phyloP scores from a whole-genome alignment of 30 jellyfish, hydroid and myxozoan genomes.

The Haliclystus octoradiatus region DNA sequence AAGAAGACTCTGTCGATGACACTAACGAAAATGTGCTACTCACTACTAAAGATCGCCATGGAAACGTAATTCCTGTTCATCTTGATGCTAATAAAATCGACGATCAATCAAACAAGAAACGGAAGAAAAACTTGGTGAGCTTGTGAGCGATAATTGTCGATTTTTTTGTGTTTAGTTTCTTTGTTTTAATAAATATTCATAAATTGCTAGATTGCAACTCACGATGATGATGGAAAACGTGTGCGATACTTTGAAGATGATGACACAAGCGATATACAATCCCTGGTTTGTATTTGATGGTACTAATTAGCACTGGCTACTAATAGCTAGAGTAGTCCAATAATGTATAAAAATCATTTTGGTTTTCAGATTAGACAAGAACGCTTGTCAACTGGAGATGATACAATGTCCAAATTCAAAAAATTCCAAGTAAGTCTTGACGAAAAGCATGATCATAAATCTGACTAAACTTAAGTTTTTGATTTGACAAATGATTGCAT shows the following conservation, averaged over 20 bases:
- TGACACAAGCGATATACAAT: slow-evolving; percentile 54
- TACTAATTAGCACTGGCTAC: no score
- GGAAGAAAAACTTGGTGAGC: slow-evolving; percentile 33
- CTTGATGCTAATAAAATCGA: slow-evolving; percentile 39
- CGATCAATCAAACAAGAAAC: slow-evolving; percentile 26
- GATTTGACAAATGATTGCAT: neutral
- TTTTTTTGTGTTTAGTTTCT: neutral
- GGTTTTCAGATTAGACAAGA: slow-evolving; percentile 47
- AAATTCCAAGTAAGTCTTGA: no score
- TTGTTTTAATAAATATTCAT: neutral
- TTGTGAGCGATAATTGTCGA: no score
- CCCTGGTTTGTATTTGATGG: no score
- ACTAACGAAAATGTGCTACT: slow-evolving; percentile 60
- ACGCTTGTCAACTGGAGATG: slow-evolving; percentile 56
- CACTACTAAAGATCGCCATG: slow-evolving; percentile 69
- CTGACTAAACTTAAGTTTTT: no score
- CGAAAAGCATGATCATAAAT: no score
- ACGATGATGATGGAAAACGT: slow-evolving; percentile 84
- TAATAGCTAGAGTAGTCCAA: no score
- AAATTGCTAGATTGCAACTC: slow-evolving; percentile 59
- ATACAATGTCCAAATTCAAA: no score
- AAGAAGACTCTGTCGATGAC: neutral
- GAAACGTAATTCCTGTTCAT: slow-evolving; percentile 62
- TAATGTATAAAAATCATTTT: no score
- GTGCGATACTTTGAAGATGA: slow-evolving; percentile 73